Percentiles rank a stretch among this genome's conserved stretches.
These are phyloP conservation scores for Notamacropus eugenii DNA, from an alignment of 2,797 vertebrate species.

Conservation along the genomic window DNA sequence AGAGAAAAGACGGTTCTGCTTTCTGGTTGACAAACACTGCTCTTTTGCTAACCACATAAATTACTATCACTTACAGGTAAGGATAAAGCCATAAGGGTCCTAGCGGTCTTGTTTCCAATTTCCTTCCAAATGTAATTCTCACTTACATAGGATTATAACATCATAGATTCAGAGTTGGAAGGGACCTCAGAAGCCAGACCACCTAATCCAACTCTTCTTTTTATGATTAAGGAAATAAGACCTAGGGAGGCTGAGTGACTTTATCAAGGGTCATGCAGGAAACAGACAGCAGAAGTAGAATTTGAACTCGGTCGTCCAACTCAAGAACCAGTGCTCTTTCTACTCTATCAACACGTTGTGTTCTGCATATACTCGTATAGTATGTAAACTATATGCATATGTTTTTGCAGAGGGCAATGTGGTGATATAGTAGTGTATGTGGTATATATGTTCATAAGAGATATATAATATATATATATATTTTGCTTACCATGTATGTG, in stretches of 20 bases:
- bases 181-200: not conserved
- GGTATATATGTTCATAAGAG: no score
- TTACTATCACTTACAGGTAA: constrained; percentile 93
- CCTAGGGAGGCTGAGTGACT: not conserved
- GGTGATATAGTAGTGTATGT: not conserved
- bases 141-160: not conserved
- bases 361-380: not conserved
- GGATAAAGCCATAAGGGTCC: not conserved
- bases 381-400: not conserved
- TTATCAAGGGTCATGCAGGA: not conserved
- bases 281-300: not conserved
- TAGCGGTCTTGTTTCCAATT: not conserved
- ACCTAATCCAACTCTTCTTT: not conserved
- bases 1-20: constrained; percentile 97
- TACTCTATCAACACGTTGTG: not conserved
- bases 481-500: not conserved
- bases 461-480: no score
- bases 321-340: not conserved
- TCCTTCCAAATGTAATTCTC: not conserved
- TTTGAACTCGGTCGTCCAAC: not conserved
- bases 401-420: not conserved
- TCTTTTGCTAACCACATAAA: constrained; percentile 90
- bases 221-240: not conserved
- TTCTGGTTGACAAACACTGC: constrained; percentile 98
- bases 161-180: not conserved